phyloP scores from a whole-genome alignment of 2,113 vertebrate species.

The Marcusenius ussheri region DNA sequence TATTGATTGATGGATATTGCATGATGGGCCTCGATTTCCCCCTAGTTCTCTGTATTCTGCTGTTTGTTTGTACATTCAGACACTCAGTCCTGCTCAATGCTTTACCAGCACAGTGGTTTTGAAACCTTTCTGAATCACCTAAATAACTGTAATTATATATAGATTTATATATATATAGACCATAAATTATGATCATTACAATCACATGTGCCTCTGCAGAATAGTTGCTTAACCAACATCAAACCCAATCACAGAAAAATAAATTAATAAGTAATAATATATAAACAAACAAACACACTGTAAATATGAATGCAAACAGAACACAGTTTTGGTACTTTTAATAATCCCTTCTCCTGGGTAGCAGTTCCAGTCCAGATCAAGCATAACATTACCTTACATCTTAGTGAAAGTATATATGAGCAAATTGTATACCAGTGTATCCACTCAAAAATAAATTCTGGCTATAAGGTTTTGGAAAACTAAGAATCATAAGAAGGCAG shows the following conservation, averaged over 20 bases:
- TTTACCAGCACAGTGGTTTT: not conserved
- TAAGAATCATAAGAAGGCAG: not conserved
- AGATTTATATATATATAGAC: not conserved
- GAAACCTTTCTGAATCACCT: not conserved
- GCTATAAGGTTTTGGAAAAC: not conserved
- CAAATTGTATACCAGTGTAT: not conserved
- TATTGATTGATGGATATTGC: not conserved
- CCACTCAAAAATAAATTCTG: not conserved
- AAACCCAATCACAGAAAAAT: not conserved
- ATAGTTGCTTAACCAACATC: not conserved
- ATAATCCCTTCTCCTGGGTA: not conserved
- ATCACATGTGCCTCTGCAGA: not conserved
- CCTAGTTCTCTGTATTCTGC: not conserved
- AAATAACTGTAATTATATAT: not conserved
- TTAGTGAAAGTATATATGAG: not conserved
- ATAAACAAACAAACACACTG: not conserved
- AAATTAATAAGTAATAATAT: not conserved
- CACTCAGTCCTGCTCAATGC: not conserved
- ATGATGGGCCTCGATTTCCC: not conserved
- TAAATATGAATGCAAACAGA: not conserved
- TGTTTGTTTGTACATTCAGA: not conserved
- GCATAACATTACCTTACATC: fast-evolving
- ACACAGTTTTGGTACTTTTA: not conserved
- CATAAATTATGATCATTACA: not conserved
- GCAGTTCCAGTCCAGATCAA: not conserved